Evolutionary conservation across 2,797 vertebrate genomes (phyloP), one percentile per base, ranked within the genome.

Genomic region (Falco naumanni): DNA sequence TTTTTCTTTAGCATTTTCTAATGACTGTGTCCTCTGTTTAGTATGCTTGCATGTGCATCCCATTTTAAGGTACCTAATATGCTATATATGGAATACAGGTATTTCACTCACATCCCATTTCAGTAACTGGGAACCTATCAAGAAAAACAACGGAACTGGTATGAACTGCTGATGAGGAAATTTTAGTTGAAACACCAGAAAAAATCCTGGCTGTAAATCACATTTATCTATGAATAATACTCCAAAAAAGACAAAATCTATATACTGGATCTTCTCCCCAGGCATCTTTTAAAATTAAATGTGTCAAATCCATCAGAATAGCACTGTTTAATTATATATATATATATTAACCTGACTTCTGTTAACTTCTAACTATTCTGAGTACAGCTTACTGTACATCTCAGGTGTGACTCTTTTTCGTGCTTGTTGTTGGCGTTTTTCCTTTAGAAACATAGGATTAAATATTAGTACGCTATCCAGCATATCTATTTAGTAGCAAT

Each of bases 1-100:
- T 47, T 87, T 87, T 87, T 43, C 54, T 87, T 89, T 37, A 91
- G 16, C 56, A 83, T 87, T 85, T 85, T 85, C 31, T 87, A 80
- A 66, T 85, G 28, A 39, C 13, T 59, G 1, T 26, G 47, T 34
- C 25, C 18, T 8, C 12, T 74, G 21, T 66, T 87, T 70, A 79
- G 15, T 48, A 53, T 45, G 48, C 29, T 60, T n/a, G 18, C 21
- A 59, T 29, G 11, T 54, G 4, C 37, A 34, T 59, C 31, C 4
- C 12, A n/a, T 80, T 74, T 60, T 66, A 51, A 91, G 15, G n/a
- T 63, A 69, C 37, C 39, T 56, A 50, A 43, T 43, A 45, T 22
- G 11, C 2, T 69, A 2, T 25, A 39, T 10, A 34, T 21, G 26
- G 10, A 79, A 89, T 59, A 51, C 17, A 72, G 4, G 16, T 85